Evolutionary conservation across 2,797 vertebrate species (phyloP).

Genomic region (Clarias pachynema): DNA sequence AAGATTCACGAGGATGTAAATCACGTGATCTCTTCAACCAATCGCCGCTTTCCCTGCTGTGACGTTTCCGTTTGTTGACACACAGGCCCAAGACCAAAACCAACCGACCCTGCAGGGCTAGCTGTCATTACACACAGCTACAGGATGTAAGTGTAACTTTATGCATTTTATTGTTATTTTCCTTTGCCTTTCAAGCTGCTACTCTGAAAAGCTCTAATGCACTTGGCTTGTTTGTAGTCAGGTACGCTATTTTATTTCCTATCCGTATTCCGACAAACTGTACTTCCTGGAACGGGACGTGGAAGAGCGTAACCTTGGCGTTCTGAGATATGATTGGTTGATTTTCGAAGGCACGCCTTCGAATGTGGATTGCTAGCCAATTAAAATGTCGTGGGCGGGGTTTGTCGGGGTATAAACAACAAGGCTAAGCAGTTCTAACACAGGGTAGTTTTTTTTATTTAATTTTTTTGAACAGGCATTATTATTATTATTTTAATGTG

Average conservation of each 20-base stretch:
- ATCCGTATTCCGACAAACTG: background rate
- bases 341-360: background rate
- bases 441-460: background rate
- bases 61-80: constrained; percentile 5
- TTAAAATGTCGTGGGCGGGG: background rate
- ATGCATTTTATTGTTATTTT: background rate
- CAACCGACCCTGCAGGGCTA: background rate
- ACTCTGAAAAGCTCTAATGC: background rate
- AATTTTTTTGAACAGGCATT: background rate
- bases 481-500: background rate
- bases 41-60: background rate
- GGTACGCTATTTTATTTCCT: background rate
- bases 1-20: background rate
- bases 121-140: background rate
- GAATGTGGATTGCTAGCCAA: background rate
- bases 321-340: background rate
- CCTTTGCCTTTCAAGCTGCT: background rate
- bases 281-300: background rate
- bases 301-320: background rate
- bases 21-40: constrained; percentile 21
- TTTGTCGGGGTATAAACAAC: background rate
- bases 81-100: background rate
- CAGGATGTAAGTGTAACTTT: constrained; percentile 25
- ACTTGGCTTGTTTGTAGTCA: background rate
- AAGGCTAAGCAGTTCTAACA: background rate